Conservation (phyloP, 1,140 invertebrate genomes). For the Camponotus vicinus region DNA sequence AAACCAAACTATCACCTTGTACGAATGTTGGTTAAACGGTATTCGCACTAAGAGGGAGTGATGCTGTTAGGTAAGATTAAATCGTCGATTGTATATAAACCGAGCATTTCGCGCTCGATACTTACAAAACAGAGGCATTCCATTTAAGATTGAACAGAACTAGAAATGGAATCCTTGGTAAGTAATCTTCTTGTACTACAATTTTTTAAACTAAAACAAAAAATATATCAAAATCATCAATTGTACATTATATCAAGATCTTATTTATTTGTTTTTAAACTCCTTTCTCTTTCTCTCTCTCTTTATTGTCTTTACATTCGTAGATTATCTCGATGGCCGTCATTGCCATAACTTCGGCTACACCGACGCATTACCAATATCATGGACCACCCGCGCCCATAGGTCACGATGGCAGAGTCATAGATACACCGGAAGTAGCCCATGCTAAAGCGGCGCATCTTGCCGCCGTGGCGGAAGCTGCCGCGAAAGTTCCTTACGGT, state of each 20-base stretch:
- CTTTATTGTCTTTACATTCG: background rate
- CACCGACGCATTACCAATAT: constrained; percentile 71
- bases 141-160: constrained; percentile 35
- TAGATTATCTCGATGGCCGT: constrained; percentile 58
- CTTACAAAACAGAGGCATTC: constrained; percentile 41
- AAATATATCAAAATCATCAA: background rate
- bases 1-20: constrained; percentile 11
- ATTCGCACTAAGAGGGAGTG: constrained; percentile 22
- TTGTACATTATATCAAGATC: background rate
- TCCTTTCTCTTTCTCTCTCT: background rate
- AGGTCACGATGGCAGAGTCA: constrained; percentile 84
- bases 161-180: constrained; percentile 31
- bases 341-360: constrained; percentile 41
- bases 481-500: constrained; percentile 59
- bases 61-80: constrained; percentile 64
- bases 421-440: constrained; percentile 88
- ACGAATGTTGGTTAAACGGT: constrained; percentile 19
- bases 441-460: constrained; percentile 87
- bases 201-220: background rate
- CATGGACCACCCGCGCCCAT: constrained; percentile 84
- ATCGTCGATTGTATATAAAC: constrained; percentile 55
- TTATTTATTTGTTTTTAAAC: too few relatives aligned
- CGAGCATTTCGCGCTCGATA: constrained; percentile 49
- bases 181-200: background rate
- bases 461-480: constrained; percentile 77